Evolutionary conservation across 2,888 invertebrate species (phyloP).

Genomic region (Anthophora plumipes): DNA sequence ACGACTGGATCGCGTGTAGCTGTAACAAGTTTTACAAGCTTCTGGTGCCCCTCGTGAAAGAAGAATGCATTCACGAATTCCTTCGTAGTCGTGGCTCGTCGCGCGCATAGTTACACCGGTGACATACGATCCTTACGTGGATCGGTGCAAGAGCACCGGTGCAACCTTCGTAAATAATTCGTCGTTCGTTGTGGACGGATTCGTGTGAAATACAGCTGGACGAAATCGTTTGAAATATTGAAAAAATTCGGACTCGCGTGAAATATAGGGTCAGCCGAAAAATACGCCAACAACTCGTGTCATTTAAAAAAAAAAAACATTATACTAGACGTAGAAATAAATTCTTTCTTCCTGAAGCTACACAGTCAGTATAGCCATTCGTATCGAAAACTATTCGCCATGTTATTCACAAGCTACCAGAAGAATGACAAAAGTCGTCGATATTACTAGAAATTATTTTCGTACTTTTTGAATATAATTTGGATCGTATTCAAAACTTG

Average conservation of each 20-base stretch:
- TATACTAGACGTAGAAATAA: too few species aligned
- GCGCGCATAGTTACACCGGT: background rate
- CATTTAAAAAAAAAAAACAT: too few species aligned
- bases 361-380: too few species aligned
- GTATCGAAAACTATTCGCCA: too few species aligned
- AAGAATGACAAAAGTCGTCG: too few species aligned
- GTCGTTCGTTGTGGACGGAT: background rate
- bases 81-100: conserved; percentile 8
- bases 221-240: background rate
- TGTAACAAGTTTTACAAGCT: conserved; percentile 49
- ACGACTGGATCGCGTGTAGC: conserved; percentile 20
- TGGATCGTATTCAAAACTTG: too few species aligned
- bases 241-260: conserved; percentile 3
- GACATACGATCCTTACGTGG: background rate
- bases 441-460: too few species aligned
- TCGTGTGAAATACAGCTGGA: background rate
- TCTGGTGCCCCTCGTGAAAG: conserved; percentile 12
- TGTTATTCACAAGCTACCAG: too few species aligned
- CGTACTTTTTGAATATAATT: too few species aligned
- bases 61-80: conserved; percentile 41
- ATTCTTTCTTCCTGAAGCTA: too few species aligned
- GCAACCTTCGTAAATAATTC: conserved; percentile 30
- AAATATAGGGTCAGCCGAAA: background rate
- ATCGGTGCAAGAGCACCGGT: background rate
- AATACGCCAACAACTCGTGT: too few species aligned